phyloP scores from a whole-genome alignment of 2,888 invertebrate species.

The Conomelus anceps region DNA sequence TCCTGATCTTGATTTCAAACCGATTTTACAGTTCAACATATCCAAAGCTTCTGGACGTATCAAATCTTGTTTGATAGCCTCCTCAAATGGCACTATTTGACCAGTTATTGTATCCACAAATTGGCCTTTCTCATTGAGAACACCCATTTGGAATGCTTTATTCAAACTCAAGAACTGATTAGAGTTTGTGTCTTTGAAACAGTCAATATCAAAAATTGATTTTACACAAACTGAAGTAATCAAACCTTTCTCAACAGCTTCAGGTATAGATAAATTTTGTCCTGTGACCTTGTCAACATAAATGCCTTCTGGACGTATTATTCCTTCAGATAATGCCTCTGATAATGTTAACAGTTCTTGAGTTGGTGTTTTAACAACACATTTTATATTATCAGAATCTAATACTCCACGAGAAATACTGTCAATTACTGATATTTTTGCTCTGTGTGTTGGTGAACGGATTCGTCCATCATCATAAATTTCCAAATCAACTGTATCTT shows the following conservation, averaged over 20 bases:
- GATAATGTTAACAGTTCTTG: constrained; percentile 74
- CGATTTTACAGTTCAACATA: constrained; percentile 76
- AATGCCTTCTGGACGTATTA: constrained; percentile 47
- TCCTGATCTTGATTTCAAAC: constrained; percentile 62
- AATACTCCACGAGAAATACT: constrained; percentile 81
- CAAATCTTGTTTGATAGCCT: constrained; percentile 69
- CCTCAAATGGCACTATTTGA: constrained; percentile 66
- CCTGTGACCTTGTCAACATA: constrained; percentile 65
- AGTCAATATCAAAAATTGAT: constrained; percentile 88
- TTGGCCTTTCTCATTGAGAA: constrained; percentile 60
- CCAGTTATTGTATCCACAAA: constrained; percentile 68
- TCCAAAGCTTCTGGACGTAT: constrained; percentile 80
- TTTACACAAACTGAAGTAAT: constrained; percentile 80
- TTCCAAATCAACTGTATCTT: constrained; percentile 72
- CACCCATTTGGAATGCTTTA: constrained; percentile 66
- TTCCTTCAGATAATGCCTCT: constrained; percentile 74
- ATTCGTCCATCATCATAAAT: constrained; percentile 72
- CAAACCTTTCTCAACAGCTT: constrained; percentile 84
- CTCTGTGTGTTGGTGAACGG: constrained; percentile 70
- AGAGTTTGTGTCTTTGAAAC: constrained; percentile 64
- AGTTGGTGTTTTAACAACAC: constrained; percentile 72
- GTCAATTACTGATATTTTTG: constrained; percentile 70
- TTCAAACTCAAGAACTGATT: constrained; percentile 79
- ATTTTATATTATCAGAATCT: constrained; percentile 76
- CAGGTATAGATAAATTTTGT: constrained; percentile 67